Evolutionary conservation across 2,888 invertebrate species (phyloP).

Genomic region (Lasioglossum leucozonium): DNA sequence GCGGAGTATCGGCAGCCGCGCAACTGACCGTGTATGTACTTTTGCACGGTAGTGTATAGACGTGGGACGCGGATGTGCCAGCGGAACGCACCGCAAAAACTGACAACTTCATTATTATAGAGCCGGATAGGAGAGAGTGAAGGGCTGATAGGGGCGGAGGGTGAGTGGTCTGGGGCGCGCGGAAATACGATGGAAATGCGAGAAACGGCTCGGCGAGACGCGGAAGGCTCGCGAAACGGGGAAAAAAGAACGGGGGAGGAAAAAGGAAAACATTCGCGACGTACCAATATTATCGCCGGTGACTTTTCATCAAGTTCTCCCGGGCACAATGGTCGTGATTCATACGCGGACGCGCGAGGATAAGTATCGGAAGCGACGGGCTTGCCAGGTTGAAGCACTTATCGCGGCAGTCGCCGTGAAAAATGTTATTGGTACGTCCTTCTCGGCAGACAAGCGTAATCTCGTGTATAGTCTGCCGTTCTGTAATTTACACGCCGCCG

Average conservation of each 20-base stretch:
- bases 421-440: constrained; percentile 42
- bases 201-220: background rate
- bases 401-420: constrained; percentile 44
- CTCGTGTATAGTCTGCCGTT: constrained; percentile 31
- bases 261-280: constrained; percentile 37
- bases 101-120: constrained; percentile 71
- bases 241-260: background rate
- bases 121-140: background rate
- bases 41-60: background rate
- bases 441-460: constrained; percentile 17
- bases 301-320: constrained; percentile 55
- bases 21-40: background rate
- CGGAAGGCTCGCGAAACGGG: constrained; percentile 28
- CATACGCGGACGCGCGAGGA: constrained; percentile 28
- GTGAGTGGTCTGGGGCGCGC: background rate
- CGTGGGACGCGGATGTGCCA: constrained; percentile 34
- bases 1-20: background rate
- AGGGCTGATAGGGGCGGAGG: background rate
- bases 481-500: constrained; percentile 36
- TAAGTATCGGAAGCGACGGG: constrained; percentile 43
- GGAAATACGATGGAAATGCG: constrained; percentile 12
- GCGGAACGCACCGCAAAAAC: constrained; percentile 50
- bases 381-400: constrained; percentile 28
- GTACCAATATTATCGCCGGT: constrained; percentile 52
- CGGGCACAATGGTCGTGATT: constrained; percentile 45